phyloP scores from a whole-genome alignment of 2,113 vertebrate species.

The Elgaria multicarinata region DNA sequence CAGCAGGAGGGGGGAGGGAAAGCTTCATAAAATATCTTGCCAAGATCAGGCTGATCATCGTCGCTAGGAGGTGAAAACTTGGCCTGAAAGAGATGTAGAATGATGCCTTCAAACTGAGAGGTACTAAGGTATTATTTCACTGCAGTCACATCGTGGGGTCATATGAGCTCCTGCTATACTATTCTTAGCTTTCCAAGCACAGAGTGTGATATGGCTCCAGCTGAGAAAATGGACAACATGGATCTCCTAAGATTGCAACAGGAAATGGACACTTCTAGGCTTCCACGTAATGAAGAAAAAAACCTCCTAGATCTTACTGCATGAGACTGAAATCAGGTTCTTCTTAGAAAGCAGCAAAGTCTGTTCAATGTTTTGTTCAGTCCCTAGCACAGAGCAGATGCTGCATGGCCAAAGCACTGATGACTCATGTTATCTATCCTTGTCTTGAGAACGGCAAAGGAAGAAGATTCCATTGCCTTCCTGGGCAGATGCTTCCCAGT shows the following conservation, averaged over 20 bases:
- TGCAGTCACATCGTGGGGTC: not conserved
- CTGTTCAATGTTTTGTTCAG: not conserved
- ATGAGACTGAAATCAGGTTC: not conserved
- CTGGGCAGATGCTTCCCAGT: too few relatives aligned
- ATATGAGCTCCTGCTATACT: not conserved
- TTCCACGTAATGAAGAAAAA: not conserved
- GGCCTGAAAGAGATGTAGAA: not conserved
- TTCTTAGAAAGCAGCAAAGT: not conserved
- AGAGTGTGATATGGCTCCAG: not conserved
- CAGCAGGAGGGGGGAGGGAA: too few relatives aligned
- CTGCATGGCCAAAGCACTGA: not conserved
- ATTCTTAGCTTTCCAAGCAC: constrained; percentile 1
- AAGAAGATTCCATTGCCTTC: not conserved
- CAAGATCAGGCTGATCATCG: not conserved
- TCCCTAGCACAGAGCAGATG: not conserved
- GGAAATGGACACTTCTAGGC: not conserved
- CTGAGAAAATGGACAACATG: not conserved
- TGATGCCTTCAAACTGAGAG: not conserved
- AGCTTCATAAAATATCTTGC: not conserved
- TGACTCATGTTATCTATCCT: not conserved
- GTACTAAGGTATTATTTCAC: not conserved
- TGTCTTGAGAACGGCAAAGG: not conserved
- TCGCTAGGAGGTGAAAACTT: not conserved
- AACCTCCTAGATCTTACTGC: not conserved
- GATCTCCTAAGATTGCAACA: not conserved